Conservation (phyloP, 2,797 vertebrate species). For the Nothura maculosa region DNA sequence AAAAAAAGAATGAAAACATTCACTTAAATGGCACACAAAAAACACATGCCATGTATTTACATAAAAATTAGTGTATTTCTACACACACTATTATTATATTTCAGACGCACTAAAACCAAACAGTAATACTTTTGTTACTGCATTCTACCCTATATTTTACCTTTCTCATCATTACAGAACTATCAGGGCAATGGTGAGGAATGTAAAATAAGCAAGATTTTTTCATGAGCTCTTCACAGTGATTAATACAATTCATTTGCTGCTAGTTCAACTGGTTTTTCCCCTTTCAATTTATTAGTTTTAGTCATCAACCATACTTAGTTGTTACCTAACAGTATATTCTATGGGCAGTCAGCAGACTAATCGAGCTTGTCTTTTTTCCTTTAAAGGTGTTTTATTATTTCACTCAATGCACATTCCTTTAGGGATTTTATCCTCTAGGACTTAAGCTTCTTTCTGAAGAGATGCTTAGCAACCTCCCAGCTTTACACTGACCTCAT, state of each 20-base stretch:
- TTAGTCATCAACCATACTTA: background rate
- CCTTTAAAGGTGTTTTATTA: background rate
- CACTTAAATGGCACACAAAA: background rate
- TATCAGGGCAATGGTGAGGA: background rate
- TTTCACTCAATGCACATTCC: background rate
- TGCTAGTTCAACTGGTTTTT: background rate
- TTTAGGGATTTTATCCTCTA: background rate
- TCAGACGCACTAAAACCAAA: background rate
- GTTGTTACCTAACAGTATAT: background rate
- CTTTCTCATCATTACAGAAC: background rate
- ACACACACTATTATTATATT: background rate
- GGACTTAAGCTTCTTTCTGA: background rate
- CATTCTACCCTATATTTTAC: background rate
- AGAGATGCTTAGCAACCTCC: rapidly evolving
- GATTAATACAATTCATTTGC: background rate
- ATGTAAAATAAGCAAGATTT: background rate
- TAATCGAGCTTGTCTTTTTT: background rate
- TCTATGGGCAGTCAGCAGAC: background rate
- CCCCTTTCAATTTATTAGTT: background rate
- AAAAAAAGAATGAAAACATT: background rate
- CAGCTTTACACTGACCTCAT: background rate
- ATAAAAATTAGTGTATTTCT: background rate
- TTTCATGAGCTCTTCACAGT: background rate
- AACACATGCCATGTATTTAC: background rate
- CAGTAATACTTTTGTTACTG: background rate